Evolutionary conservation across 2,888 invertebrate species (phyloP).

Genomic region (Zootermopsis nevadensis): DNA sequence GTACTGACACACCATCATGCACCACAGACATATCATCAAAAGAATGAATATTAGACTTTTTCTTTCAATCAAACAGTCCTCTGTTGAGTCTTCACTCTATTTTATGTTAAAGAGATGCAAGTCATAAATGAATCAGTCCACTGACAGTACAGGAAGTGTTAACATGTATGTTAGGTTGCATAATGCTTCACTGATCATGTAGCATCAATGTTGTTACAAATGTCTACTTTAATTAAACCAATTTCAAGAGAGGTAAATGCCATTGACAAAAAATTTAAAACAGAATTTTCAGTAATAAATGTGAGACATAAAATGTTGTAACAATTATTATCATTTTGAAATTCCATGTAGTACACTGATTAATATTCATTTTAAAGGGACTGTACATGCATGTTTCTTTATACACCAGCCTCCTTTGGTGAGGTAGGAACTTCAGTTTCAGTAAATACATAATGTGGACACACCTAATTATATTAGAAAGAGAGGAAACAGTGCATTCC

Average conservation of each 20-base stretch:
- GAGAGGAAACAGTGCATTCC: too few relatives aligned
- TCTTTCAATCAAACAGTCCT: too few relatives aligned
- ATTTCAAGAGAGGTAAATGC: neutral
- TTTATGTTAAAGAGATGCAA: too few relatives aligned
- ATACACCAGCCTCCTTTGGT: conserved; percentile 26
- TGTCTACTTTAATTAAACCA: neutral
- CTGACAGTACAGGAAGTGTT: too few relatives aligned
- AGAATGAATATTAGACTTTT: too few relatives aligned
- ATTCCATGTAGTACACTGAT: neutral
- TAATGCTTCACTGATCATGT: too few relatives aligned
- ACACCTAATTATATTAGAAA: too few relatives aligned
- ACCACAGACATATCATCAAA: too few relatives aligned
- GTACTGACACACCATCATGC: too few relatives aligned
- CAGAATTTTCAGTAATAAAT: neutral
- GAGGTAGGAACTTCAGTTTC: conserved; percentile 30
- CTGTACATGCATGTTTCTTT: conserved; percentile 11
- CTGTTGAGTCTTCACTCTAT: too few relatives aligned
- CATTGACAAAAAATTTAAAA: neutral
- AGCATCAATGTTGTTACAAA: neutral
- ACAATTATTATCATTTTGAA: neutral
- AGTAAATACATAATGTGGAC: neutral
- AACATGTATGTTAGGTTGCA: too few relatives aligned
- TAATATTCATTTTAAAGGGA: neutral
- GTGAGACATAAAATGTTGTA: neutral
- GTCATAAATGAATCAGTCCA: too few relatives aligned